Evolutionary conservation across 2,113 vertebrate species (phyloP).

Genomic region (Eulemur macaco): DNA sequence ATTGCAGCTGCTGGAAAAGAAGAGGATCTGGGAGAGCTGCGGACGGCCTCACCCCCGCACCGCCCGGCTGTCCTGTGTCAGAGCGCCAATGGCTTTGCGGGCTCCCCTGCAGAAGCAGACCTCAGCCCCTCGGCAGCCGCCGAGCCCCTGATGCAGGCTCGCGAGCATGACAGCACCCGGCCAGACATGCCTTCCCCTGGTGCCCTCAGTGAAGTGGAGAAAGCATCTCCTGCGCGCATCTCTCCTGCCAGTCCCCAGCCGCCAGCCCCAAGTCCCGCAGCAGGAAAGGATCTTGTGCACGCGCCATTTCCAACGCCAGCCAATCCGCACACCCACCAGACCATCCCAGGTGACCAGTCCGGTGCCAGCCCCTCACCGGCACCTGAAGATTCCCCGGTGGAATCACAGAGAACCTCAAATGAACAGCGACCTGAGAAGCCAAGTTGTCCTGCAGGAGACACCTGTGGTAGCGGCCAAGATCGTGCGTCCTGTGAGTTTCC

Average conservation of each 20-base stretch:
- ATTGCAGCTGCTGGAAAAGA: constrained; percentile 84
- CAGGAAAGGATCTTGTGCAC: rapidly evolving
- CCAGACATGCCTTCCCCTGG: constrained; percentile 50
- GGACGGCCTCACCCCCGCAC: constrained; percentile 81
- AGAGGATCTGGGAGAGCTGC: constrained; percentile 83
- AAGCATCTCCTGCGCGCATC: background rate
- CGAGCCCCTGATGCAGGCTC: background rate
- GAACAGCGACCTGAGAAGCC: constrained; percentile 48
- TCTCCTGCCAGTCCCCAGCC: background rate
- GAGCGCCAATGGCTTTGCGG: constrained; percentile 80
- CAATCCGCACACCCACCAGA: constrained; percentile 66
- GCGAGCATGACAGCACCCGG: constrained; percentile 38
- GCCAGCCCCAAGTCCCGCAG: background rate
- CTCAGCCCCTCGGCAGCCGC: constrained; percentile 20
- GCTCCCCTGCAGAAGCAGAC: constrained; percentile 2
- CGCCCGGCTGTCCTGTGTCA: constrained; percentile 52
- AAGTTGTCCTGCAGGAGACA: background rate
- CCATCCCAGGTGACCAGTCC: constrained; percentile 59
- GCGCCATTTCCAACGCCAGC: constrained; percentile 67
- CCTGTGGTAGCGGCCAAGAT: background rate
- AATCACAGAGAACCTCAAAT: constrained; percentile 69
- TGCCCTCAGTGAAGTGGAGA: constrained; percentile 33
- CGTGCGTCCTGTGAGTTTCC: background rate
- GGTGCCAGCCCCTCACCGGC: constrained; percentile 35
- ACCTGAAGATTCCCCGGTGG: constrained; percentile 65